Base-by-base conservation (phyloP, 2,888 invertebrate species). In the Epirrhoe tristata region DNA sequence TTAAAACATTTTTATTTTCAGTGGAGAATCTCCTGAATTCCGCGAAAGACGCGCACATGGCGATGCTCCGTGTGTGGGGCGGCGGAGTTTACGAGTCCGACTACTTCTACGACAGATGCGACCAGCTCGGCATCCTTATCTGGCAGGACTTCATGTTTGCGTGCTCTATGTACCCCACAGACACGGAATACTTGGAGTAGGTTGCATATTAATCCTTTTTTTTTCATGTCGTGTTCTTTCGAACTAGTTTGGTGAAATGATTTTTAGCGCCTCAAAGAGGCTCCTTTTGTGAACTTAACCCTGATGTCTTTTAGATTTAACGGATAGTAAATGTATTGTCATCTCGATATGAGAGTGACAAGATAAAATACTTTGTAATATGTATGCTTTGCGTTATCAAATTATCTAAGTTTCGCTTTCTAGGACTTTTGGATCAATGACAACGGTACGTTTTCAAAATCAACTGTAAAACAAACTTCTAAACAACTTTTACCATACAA, bases 101-200 rank as follows among this genome's bases (percentile, higher is more conserved):
- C 75, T 94, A 95, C 65, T 99, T 99, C 87, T 99, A 99, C 85
- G 93, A 96, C 71, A 85, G 96, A 43, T 98, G 98, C 63, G 99
- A 99, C 83, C 94, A 96, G 81, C 91, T 97, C 58, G 99, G 99
- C 0, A 96, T 99, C 55, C 93, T 99, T 79, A 96, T 99, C 63
- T 99, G 99, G 99, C 99, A 99, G 87, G 99, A 99, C 87, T 96
- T 99, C 82, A 97, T 99, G 96, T 99, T 99, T 85, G 99, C 99
- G 0, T 99, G 98, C 83, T 95, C 97, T 17, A 97, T 99, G 96
- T 99, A 99, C 88, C 99, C 99, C 0, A 94, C 95, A 0, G 95
- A 95, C 65, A 78, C 89, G 0, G 91, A 94, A 0, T 99, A 97
- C 88, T 90, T 99, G 31, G 80, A 93, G 89, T 95, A 89, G 82